Evolutionary conservation across 2,113 vertebrate genomes (phyloP).

Genomic region (Odontophorus gujanensis): DNA sequence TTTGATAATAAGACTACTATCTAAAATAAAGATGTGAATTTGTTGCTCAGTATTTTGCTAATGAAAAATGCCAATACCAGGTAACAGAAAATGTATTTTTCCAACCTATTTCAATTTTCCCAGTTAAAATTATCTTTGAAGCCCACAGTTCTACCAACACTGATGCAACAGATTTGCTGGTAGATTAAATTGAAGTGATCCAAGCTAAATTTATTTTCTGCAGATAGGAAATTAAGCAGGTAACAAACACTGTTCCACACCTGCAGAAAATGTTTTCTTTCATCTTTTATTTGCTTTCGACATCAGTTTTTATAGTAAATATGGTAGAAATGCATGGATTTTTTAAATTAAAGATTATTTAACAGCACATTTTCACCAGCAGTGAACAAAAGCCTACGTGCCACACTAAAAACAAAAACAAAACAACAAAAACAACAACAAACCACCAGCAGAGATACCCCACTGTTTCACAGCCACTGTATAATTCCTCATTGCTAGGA

Average conservation of each 20-base stretch:
- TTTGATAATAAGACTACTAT: background rate
- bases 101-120: background rate
- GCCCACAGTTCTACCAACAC: background rate
- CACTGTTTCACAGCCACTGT: too few species aligned
- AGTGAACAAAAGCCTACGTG: too few species aligned
- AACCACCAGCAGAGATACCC: too few species aligned
- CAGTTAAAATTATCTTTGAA: background rate
- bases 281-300: background rate
- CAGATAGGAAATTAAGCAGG: background rate
- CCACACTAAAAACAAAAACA: too few species aligned
- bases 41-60: background rate
- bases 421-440: too few species aligned
- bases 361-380: background rate
- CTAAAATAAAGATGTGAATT: background rate
- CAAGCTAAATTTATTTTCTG: background rate
- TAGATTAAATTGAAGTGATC: background rate
- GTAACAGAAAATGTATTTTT: background rate
- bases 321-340: rapidly evolving
- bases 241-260: background rate
- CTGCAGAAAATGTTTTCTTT: background rate
- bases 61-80: background rate
- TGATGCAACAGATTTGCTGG: background rate
- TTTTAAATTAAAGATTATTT: background rate
- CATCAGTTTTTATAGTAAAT: background rate
- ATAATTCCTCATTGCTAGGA: too few species aligned